Conservation (phyloP, 2,113 vertebrate species). For the Caranx ignobilis region DNA sequence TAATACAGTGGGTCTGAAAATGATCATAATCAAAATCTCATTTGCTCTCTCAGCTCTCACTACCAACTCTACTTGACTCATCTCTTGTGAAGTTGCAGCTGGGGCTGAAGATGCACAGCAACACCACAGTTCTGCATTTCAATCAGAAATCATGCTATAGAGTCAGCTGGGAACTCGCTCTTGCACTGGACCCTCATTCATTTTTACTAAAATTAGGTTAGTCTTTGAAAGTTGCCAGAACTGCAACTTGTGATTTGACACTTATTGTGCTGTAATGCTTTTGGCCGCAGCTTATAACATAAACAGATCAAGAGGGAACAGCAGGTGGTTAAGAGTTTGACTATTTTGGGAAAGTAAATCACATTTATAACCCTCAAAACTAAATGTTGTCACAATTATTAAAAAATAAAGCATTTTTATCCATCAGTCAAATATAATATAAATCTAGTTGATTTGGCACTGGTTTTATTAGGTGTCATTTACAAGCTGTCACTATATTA, state of each 20-base stretch:
- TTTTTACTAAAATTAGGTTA: slow-evolving; percentile 22
- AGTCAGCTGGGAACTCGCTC: slow-evolving; percentile 27
- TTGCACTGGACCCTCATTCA: slow-evolving; percentile 13
- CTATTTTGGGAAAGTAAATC: neutral
- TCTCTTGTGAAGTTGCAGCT: slow-evolving; percentile 55
- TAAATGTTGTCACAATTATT: neutral
- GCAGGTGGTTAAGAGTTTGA: neutral
- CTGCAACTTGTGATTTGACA: slow-evolving; percentile 10
- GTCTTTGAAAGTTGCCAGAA: slow-evolving; percentile 2
- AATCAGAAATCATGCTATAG: slow-evolving; percentile 38
- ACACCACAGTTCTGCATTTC: slow-evolving; percentile 23
- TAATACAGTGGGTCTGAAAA: slow-evolving; percentile 54
- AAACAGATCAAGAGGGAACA: slow-evolving; percentile 7
- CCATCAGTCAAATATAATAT: neutral
- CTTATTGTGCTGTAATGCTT: neutral
- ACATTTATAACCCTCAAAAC: neutral
- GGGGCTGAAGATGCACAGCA: slow-evolving; percentile 49
- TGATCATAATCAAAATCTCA: slow-evolving; percentile 65
- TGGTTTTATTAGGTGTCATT: neutral
- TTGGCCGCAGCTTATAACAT: slow-evolving; percentile 10
- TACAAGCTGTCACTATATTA: neutral
- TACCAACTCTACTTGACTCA: slow-evolving; percentile 60
- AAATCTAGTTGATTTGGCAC: neutral
- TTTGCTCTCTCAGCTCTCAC: slow-evolving; percentile 49
- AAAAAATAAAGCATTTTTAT: neutral